Evolutionary conservation across 37 sponge, comb jelly and placozoan genomes (phyloP).

Genomic region (Diacarnus erythraeanus): DNA sequence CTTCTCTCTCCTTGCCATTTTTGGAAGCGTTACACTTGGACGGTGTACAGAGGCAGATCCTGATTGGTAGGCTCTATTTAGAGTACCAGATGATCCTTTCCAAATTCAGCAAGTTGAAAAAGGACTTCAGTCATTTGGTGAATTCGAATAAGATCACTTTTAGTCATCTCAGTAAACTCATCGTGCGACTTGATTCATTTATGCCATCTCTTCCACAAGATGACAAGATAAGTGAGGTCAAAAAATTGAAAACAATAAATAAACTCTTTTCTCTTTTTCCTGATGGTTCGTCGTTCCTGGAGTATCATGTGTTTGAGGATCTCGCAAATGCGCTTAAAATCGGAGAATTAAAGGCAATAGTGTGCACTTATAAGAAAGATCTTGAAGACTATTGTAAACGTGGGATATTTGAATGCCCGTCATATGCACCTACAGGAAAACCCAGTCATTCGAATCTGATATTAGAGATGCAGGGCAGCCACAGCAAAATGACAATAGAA

Average conservation of each 20-base stretch:
- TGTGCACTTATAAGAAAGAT: background rate
- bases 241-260: background rate
- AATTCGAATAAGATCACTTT: slow-evolving; percentile 1
- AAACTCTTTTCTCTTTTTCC: background rate
- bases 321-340: background rate
- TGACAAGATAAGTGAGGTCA: slow-evolving; percentile 4
- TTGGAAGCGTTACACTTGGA: background rate
- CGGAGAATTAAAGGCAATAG: background rate
- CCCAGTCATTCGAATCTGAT: background rate
- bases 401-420: slow-evolving; percentile 5
- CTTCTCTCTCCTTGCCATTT: background rate
- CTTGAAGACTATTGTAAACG: background rate
- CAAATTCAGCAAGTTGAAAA: background rate
- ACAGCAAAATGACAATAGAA: background rate
- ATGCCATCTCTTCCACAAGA: slow-evolving; percentile 4
- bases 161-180: background rate
- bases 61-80: slow-evolving; percentile 4
- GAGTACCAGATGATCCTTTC: background rate
- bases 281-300: background rate
- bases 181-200: background rate
- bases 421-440: background rate
- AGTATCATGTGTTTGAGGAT: slow-evolving; percentile 12
- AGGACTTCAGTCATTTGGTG: background rate
- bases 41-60: background rate
- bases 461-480: background rate